phyloP scores from a whole-genome alignment of 2,113 vertebrate genomes.

The Capreolus pygargus region DNA sequence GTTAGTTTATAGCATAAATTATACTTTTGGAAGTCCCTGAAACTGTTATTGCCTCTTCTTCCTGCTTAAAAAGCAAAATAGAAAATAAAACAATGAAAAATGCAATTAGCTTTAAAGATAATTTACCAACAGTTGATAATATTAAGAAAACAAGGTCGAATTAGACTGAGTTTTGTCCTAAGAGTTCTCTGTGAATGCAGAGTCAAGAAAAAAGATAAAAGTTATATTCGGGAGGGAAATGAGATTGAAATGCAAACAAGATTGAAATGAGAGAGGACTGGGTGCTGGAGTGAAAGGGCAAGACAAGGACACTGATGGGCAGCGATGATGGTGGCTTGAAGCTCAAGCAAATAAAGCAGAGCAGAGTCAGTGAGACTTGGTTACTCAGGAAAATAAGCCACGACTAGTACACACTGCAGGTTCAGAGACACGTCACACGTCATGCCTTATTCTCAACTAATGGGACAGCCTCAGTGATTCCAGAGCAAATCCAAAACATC shows the following conservation, averaged over 20 bases:
- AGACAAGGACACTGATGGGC: background rate
- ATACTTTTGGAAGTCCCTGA: background rate
- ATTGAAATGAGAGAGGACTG: background rate
- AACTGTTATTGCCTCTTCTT: background rate
- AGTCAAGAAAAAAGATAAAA: background rate
- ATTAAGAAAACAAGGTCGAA: background rate
- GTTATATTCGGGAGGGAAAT: background rate
- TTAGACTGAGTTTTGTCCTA: background rate
- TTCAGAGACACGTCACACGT: background rate
- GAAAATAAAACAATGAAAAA: slow-evolving; percentile 31
- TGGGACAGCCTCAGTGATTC: background rate
- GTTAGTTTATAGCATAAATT: background rate
- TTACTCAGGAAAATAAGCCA: background rate
- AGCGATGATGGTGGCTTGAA: background rate
- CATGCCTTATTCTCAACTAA: background rate
- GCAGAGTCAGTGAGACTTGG: background rate
- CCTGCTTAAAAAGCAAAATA: slow-evolving; percentile 15
- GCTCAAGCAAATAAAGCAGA: background rate
- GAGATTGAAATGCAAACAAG: background rate
- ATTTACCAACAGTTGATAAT: background rate
- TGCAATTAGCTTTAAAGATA: background rate
- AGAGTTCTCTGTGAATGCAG: background rate
- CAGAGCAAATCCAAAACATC: background rate
- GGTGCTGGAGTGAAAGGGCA: background rate
- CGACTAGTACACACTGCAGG: background rate